Percentiles rank a stretch among this genome's conserved stretches.
Evolutionary conservation across 92 coral and sea anemone species (phyloP).

Genomic region (Zoanthus solanderi): DNA sequence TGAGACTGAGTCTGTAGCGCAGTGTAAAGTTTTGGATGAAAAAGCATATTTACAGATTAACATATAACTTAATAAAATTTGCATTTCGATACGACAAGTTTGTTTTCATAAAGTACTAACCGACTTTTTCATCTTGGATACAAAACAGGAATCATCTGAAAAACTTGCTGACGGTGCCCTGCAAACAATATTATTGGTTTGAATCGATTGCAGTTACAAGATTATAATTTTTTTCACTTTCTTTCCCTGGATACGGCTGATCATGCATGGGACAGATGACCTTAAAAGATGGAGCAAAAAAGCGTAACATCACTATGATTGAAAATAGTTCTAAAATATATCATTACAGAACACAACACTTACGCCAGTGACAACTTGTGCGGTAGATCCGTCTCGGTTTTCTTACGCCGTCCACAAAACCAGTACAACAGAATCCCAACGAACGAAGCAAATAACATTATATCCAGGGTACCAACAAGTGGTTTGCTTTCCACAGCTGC

Average conservation of each 20-base stretch:
- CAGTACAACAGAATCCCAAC: slow-evolving; percentile 88
- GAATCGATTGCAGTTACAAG: too few relatives aligned
- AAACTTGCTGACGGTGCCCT: slow-evolving; percentile 24
- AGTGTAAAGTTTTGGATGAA: not conserved
- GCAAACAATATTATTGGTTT: not conserved
- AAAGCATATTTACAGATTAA: not conserved
- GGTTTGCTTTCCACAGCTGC: slow-evolving; percentile 70
- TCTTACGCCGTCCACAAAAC: slow-evolving; percentile 89
- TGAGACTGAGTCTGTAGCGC: too few relatives aligned
- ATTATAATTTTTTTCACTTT: too few relatives aligned
- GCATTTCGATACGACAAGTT: not conserved
- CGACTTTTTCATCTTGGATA: slow-evolving; percentile 96
- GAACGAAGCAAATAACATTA: slow-evolving; percentile 89
- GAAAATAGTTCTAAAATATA: too few relatives aligned
- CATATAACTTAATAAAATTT: not conserved
- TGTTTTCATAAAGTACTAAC: slow-evolving; percentile 65
- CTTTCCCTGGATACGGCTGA: too few relatives aligned
- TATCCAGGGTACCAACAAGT: slow-evolving; percentile 83
- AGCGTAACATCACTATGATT: not conserved
- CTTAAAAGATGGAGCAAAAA: not conserved
- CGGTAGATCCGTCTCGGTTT: slow-evolving; percentile 68
- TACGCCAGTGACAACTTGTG: slow-evolving; percentile 79
- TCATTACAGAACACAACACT: slow-evolving; percentile 36
- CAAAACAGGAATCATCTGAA: slow-evolving; percentile 86
- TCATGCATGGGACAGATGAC: too few relatives aligned